Conservation (phyloP, 2,113 vertebrate genomes). For the Oncorhynchus gorbuscha region DNA sequence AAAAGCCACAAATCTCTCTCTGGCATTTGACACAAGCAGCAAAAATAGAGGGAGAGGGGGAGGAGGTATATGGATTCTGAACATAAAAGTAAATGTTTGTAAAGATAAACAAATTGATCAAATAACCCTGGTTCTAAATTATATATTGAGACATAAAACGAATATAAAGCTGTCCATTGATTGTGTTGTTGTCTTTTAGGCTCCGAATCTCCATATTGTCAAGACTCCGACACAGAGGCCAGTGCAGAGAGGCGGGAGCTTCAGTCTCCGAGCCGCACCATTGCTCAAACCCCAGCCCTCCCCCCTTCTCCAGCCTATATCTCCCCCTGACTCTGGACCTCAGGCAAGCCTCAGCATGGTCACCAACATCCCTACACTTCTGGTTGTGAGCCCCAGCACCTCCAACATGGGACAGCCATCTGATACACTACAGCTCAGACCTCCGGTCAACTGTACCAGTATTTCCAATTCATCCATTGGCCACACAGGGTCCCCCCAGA, state of each 20-base stretch:
- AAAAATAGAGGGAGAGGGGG: too few relatives aligned
- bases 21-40: too few relatives aligned
- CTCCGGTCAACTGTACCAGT: slow-evolving; percentile 13
- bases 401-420: slow-evolving; percentile 14
- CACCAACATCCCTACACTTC: slow-evolving; percentile 20
- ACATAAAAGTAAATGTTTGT: too few relatives aligned
- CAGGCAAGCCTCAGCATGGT: slow-evolving; percentile 5
- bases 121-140: background rate
- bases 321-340: background rate
- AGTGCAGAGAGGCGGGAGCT: slow-evolving; percentile 1
- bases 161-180: background rate
- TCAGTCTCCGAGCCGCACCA: slow-evolving; percentile 7
- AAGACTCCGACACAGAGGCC: slow-evolving; percentile 19
- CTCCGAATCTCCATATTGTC: slow-evolving; percentile 4
- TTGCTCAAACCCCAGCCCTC: slow-evolving; percentile 7
- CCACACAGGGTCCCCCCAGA: background rate
- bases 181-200: slow-evolving; percentile 40
- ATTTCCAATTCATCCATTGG: slow-evolving; percentile 3
- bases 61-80: background rate
- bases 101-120: background rate
- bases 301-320: background rate
- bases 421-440: slow-evolving; percentile 35
- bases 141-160: background rate
- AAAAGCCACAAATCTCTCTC: too few relatives aligned
- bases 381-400: slow-evolving; percentile 34